A percentile compares a stretch with the other conserved stretches of the same genome.
phyloP scores from a whole-genome alignment of 2,888 invertebrate genomes.

The Deroplatys truncata region DNA sequence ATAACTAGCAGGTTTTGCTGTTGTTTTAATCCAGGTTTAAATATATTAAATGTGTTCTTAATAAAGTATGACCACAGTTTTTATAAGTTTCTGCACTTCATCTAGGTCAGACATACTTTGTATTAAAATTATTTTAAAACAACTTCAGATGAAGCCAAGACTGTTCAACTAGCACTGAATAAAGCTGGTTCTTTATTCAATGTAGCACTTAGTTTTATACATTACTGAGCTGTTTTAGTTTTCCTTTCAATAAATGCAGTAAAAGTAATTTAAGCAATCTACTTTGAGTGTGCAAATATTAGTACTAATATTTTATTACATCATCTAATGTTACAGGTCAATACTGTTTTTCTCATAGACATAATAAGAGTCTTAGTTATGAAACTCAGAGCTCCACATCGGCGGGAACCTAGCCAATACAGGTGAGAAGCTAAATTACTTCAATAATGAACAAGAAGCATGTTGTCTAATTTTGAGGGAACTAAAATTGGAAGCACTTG shows the following conservation, averaged over 20 bases:
- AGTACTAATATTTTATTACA: neutral
- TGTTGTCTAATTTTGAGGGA: too few relatives aligned
- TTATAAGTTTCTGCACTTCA: too few relatives aligned
- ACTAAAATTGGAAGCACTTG: too few relatives aligned
- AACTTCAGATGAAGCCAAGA: too few relatives aligned
- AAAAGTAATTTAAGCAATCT: neutral
- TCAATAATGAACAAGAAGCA: neutral
- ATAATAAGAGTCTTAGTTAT: conserved; percentile 43
- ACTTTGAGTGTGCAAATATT: neutral
- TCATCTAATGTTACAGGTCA: conserved; percentile 32
- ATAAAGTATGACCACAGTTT: too few relatives aligned
- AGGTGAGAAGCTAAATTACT: conserved; percentile 37
- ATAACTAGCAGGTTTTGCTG: too few relatives aligned
- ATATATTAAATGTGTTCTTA: too few relatives aligned
- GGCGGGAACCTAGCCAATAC: conserved; percentile 47
- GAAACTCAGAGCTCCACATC: conserved; percentile 44
- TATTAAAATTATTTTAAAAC: too few relatives aligned
- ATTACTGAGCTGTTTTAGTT: neutral
- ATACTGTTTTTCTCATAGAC: conserved; percentile 39
- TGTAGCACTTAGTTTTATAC: neutral
- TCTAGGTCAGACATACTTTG: too few relatives aligned
- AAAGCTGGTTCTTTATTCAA: too few relatives aligned
- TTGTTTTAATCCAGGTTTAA: too few relatives aligned
- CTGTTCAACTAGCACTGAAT: too few relatives aligned
- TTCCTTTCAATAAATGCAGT: neutral